Conservation (phyloP, 2,113 vertebrate genomes). For the Dicerorhinus sumatrensis region DNA sequence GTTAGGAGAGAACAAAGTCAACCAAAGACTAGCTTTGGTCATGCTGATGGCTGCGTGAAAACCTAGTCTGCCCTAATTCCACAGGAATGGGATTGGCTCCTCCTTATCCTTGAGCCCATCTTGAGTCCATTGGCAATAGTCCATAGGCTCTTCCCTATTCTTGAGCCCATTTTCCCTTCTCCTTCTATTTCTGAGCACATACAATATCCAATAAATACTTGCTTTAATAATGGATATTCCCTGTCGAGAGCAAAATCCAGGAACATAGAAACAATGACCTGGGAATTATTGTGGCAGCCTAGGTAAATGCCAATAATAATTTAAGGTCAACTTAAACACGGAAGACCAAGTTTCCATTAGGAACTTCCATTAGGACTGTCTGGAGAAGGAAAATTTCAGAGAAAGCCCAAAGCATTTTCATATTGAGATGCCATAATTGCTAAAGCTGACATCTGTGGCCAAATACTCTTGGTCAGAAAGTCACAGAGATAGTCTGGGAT, state of each 20-base stretch:
- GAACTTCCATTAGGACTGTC: not conserved
- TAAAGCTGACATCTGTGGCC: not conserved
- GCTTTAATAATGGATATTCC: not conserved
- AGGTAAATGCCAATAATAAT: not conserved
- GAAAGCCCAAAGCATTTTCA: not conserved
- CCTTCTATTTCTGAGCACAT: not conserved
- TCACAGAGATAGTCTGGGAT: not conserved
- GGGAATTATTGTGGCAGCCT: not conserved
- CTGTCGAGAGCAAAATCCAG: not conserved
- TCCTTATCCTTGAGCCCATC: not conserved
- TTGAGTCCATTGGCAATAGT: not conserved
- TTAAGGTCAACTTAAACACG: not conserved
- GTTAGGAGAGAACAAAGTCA: not conserved
- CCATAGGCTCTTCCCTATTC: not conserved
- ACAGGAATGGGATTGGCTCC: not conserved
- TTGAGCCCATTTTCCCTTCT: not conserved
- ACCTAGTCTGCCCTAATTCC: not conserved
- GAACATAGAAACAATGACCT: not conserved
- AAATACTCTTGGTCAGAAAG: not conserved
- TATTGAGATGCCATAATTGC: not conserved
- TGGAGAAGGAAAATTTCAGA: not conserved
- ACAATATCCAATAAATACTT: not conserved
- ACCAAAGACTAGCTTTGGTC: not conserved
- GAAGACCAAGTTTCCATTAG: not conserved
- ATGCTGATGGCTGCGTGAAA: not conserved